phyloP scores from a whole-genome alignment of 2,797 vertebrate species.

The Fratercula arctica region DNA sequence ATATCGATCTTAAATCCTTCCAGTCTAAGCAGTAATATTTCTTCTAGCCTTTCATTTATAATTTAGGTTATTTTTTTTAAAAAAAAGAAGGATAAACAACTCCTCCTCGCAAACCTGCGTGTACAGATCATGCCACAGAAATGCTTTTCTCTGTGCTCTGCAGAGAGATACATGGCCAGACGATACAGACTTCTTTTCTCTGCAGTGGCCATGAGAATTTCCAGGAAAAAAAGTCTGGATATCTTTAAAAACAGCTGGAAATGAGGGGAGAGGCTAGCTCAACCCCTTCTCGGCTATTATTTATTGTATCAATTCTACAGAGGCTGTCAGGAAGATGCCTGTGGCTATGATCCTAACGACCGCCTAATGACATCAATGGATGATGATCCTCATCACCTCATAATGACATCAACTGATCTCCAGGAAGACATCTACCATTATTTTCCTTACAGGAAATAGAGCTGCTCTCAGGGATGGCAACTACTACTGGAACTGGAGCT shows the following conservation, averaged over 20 bases:
- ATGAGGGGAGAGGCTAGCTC: not conserved
- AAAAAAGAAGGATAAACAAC: not conserved
- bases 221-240: not conserved
- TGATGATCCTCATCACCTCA: not conserved
- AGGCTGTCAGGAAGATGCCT: not conserved
- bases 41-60: not conserved
- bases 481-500: not conserved
- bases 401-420: not conserved
- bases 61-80: not conserved
- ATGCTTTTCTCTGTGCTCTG: not conserved
- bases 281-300: not conserved
- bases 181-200: not conserved
- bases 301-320: not conserved
- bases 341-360: not conserved
- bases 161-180: not conserved
- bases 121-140: not conserved
- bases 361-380: fast-evolving
- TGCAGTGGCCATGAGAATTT: not conserved
- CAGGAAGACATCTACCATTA: not conserved
- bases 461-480: not conserved
- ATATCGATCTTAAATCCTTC: not conserved
- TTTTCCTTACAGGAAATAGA: not conserved
- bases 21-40: not conserved
- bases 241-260: not conserved
- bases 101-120: not conserved